Conservation (phyloP, 2,113 vertebrate species). For the Perca schrenkii region DNA sequence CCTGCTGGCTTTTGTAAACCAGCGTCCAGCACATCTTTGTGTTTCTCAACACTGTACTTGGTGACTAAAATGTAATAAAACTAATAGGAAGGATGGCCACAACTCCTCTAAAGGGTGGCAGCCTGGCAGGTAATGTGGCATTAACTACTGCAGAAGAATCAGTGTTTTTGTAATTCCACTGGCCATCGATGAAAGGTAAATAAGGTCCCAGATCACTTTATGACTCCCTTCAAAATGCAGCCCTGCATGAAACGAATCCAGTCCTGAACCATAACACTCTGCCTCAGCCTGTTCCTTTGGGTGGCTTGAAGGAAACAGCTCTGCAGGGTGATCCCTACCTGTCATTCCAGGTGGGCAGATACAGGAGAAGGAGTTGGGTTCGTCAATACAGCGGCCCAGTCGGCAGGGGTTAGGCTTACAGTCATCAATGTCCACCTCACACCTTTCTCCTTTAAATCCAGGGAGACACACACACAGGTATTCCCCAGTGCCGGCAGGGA, state of each 20-base stretch:
- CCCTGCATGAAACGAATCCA: background rate
- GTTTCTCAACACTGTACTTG: background rate
- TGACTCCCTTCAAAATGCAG: background rate
- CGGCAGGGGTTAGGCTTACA: constrained; percentile 89
- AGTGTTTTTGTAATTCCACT: background rate
- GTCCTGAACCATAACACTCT: background rate
- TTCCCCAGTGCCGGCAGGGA: constrained; percentile 84
- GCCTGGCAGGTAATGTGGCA: no score
- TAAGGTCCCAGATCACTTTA: background rate
- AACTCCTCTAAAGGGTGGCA: background rate
- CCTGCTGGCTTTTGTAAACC: no score
- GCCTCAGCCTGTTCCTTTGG: background rate
- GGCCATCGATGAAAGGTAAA: background rate
- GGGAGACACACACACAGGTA: constrained; percentile 86
- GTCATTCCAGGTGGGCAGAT: constrained; percentile 87
- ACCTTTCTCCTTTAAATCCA: constrained; percentile 87
- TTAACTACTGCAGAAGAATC: background rate
- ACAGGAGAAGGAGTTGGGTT: constrained; percentile 87
- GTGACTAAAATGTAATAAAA: background rate
- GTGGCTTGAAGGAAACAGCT: background rate
- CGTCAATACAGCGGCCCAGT: constrained; percentile 86
- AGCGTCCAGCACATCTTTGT: no score
- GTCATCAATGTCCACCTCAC: constrained; percentile 85
- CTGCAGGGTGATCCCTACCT: constrained; percentile 74
- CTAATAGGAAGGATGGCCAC: background rate